These are phyloP conservation scores for Agapetus fuscipes DNA, from an alignment of 2,888 invertebrate species.

Conservation along the genomic window DNA sequence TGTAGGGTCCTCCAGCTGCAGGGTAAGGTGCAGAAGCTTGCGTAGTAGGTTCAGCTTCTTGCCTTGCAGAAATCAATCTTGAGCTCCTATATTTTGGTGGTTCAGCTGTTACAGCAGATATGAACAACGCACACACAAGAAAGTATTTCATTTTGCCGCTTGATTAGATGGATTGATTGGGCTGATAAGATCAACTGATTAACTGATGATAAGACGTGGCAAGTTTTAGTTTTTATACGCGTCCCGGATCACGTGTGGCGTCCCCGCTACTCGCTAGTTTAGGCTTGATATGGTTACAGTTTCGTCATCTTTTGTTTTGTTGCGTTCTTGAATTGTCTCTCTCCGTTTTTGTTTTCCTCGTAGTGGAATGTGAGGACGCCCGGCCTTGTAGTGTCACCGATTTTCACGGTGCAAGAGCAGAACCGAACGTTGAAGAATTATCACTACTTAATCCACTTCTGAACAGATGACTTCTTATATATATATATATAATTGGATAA, in stretches of 20 bases:
- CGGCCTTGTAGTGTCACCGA: too few relatives aligned
- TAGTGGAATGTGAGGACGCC: too few relatives aligned
- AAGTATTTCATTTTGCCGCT: constrained; percentile 3
- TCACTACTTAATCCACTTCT: too few relatives aligned
- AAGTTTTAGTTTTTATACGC: background rate
- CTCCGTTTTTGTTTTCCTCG: too few relatives aligned
- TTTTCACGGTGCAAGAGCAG: too few relatives aligned
- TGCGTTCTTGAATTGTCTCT: too few relatives aligned
- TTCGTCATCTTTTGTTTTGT: too few relatives aligned
- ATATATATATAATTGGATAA: too few relatives aligned
- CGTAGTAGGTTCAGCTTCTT: constrained; percentile 8
- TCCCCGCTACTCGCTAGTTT: background rate
- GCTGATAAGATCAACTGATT: constrained; percentile 7
- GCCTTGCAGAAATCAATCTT: constrained; percentile 7
- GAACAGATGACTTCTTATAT: too few relatives aligned
- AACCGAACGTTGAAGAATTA: too few relatives aligned
- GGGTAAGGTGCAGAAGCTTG: constrained; percentile 1
- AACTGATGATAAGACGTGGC: constrained; percentile 9
- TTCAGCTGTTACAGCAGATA: constrained; percentile 7
- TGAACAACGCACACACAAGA: background rate
- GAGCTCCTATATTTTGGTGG: background rate
- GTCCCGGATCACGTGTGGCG: background rate
- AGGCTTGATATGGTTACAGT: background rate
- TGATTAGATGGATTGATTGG: constrained; percentile 1
- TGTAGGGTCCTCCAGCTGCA: constrained; percentile 19